Conservation (phyloP, 2,797 vertebrate genomes). For the Rhabdomys pumilio region DNA sequence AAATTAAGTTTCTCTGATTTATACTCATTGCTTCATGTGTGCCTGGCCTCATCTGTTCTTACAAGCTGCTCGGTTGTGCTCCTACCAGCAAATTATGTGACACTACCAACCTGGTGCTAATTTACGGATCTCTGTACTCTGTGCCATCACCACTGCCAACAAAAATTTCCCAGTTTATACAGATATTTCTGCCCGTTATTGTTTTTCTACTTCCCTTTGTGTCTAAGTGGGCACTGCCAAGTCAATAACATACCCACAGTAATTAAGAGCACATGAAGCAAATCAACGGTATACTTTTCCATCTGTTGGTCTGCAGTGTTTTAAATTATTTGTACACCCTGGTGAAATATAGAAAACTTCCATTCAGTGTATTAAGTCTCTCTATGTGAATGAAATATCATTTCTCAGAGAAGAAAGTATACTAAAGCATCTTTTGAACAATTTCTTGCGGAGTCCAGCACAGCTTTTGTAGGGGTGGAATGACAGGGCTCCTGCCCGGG, state of each 20-base stretch:
- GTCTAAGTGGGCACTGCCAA: slow-evolving; percentile 71
- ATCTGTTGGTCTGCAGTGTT: slow-evolving; percentile 73
- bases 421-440: slow-evolving; percentile 1
- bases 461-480: neutral
- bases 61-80: slow-evolving; percentile 79
- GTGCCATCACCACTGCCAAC: neutral
- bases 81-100: slow-evolving; percentile 80
- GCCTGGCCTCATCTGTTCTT: slow-evolving; percentile 80
- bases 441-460: neutral
- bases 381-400: neutral
- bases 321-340: slow-evolving; percentile 48
- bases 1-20: slow-evolving; percentile 85
- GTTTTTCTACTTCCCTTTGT: slow-evolving; percentile 63
- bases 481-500: neutral
- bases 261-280: slow-evolving; percentile 81
- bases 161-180: slow-evolving; percentile 46
- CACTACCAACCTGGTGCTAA: slow-evolving; percentile 78
- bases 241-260: slow-evolving; percentile 61
- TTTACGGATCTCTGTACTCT: slow-evolving; percentile 78
- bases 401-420: neutral
- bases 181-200: slow-evolving; percentile 41
- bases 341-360: slow-evolving; percentile 69
- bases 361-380: slow-evolving; percentile 7
- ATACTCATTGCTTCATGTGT: slow-evolving; percentile 79
- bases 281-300: slow-evolving; percentile 75